phyloP scores from a whole-genome alignment of 2,797 vertebrate species.

The Fratercula arctica region DNA sequence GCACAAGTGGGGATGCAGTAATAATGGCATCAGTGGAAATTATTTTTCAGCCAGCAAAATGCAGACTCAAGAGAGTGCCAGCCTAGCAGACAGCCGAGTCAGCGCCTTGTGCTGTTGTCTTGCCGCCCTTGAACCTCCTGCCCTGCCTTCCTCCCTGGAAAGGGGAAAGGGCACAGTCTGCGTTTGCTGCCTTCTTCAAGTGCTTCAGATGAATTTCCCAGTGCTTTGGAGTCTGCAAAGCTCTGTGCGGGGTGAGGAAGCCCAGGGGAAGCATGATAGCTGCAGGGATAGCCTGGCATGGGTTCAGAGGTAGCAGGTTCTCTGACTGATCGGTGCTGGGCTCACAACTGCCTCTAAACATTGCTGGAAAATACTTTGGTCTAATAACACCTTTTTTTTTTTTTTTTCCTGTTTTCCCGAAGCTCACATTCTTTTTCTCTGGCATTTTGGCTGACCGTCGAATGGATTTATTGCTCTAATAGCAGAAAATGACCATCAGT shows the following conservation, averaged over 20 bases:
- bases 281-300: not conserved
- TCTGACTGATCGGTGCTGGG: not conserved
- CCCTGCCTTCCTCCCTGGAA: not conserved
- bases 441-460: not conserved
- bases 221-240: not conserved
- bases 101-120: not conserved
- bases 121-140: not conserved
- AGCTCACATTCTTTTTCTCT: constrained; percentile 7
- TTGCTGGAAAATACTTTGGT: constrained; percentile 13
- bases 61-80: not conserved
- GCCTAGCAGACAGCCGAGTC: not conserved
- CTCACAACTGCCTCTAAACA: not conserved
- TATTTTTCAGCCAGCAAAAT: not conserved
- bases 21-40: not conserved
- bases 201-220: not conserved
- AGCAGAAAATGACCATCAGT: constrained; percentile 28
- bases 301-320: not conserved
- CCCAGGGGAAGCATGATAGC: not conserved
- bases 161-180: not conserved
- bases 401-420: not conserved
- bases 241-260: not conserved
- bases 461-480: constrained; percentile 53
- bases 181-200: not conserved
- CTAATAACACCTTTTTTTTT: not conserved
- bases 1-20: not conserved